A percentile compares a stretch with the other conserved stretches of the same genome.
phyloP scores from a whole-genome alignment of 1,140 invertebrate species.

The Stratiolaelaps scimitus region DNA sequence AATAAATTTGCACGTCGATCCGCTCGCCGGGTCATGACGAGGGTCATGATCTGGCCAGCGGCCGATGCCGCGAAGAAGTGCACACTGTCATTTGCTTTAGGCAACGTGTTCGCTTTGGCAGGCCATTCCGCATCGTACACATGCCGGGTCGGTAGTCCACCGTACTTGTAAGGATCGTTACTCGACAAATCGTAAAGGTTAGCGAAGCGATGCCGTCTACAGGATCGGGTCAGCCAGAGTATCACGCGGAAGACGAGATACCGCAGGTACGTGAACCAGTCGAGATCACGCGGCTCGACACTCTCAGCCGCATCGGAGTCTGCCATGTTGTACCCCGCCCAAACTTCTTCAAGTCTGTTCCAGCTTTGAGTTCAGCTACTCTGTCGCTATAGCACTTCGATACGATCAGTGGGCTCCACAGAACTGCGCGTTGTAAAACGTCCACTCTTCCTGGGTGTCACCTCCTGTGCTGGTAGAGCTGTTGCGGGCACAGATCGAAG shows the following conservation, averaged over 20 bases:
- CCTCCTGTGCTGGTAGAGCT: no score
- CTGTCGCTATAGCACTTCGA: no score
- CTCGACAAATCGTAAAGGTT: background rate
- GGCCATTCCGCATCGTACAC: constrained; percentile 14
- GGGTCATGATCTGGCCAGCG: background rate
- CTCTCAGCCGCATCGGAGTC: no score
- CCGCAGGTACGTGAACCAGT: background rate
- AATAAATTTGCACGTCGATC: background rate
- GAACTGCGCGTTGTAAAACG: no score
- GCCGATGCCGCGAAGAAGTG: background rate
- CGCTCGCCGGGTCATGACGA: background rate
- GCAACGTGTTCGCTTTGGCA: background rate
- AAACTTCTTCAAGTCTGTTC: no score
- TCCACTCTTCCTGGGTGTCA: no score
- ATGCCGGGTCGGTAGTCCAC: background rate
- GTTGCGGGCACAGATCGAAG: no score
- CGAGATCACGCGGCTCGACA: background rate
- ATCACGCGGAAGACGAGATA: background rate
- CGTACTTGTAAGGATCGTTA: constrained; percentile 8
- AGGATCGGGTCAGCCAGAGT: constrained; percentile 2
- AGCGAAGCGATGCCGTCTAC: background rate
- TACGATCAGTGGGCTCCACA: no score
- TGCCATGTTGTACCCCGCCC: no score
- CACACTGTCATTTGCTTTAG: background rate
- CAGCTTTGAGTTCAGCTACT: no score